Percentiles rank a stretch among this genome's conserved stretches.
Conservation (phyloP, 2,113 vertebrate species). For the Lophura nycthemera region DNA sequence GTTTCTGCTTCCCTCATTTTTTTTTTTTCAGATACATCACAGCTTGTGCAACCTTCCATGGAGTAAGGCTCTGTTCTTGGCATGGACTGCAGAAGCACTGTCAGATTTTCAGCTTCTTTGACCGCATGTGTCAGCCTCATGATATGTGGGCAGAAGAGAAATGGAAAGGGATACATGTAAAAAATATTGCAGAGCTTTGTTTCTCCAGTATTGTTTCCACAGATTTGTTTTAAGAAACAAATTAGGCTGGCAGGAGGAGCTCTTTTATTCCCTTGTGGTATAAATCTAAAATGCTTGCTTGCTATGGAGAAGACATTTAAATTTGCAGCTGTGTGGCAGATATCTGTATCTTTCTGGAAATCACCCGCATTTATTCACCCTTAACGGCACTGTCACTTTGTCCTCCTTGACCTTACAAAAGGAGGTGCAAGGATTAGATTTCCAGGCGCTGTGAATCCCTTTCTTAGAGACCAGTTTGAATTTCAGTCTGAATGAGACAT, state of each 20-base stretch:
- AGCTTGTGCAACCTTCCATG: neutral
- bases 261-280: neutral
- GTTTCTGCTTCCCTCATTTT: neutral
- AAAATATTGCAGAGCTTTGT: neutral
- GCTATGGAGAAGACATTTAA: neutral
- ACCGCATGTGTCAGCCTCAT: neutral
- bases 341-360: neutral
- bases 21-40: neutral
- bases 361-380: neutral
- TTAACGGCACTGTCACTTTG: neutral
- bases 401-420: slow-evolving; percentile 42
- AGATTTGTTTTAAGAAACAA: slow-evolving; percentile 1
- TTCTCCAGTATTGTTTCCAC: neutral
- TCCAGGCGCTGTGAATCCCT: neutral
- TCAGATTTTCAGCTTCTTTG: neutral
- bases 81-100: neutral
- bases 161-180: neutral
- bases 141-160: neutral
- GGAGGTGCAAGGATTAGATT: slow-evolving; percentile 19
- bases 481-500: slow-evolving; percentile 30
- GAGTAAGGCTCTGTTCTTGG: neutral
- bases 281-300: neutral
- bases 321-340: neutral
- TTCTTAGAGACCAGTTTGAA: neutral
- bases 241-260: neutral